These are phyloP conservation scores for Rhyzopertha dominica DNA, from an alignment of 1,140 invertebrate species.

Conservation along the genomic window DNA sequence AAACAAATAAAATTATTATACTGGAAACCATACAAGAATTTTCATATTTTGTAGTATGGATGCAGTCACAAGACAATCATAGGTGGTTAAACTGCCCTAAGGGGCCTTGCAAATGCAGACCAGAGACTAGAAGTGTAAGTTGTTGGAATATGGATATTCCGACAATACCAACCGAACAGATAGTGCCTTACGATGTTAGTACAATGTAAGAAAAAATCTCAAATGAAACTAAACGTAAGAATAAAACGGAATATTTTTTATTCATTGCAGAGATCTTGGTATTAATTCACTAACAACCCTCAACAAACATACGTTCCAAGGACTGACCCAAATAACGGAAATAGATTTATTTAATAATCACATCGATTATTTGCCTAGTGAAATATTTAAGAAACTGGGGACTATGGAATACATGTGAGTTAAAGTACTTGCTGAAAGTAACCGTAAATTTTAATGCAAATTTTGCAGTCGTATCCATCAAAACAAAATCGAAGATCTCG, in stretches of 20 bases:
- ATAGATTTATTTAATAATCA: conserved; percentile 75
- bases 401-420: conserved; percentile 66
- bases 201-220: conserved; percentile 55
- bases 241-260: no score
- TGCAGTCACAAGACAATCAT: conserved; percentile 52
- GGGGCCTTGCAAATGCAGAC: conserved; percentile 63
- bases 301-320: conserved; percentile 68
- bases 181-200: conserved; percentile 63
- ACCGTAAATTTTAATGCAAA: not conserved
- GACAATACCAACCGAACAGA: conserved; percentile 59
- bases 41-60: conserved; percentile 56
- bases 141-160: conserved; percentile 66
- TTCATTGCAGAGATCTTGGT: conserved; percentile 63
- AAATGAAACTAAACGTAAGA: not conserved
- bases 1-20: conserved; percentile 12
- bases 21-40: not conserved
- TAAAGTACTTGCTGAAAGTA: not conserved
- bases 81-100: conserved; percentile 68
- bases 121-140: conserved; percentile 59
- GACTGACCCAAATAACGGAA: conserved; percentile 60
- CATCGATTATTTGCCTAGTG: conserved; percentile 68
- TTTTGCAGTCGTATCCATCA: conserved; percentile 62
- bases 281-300: conserved; percentile 66
- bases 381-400: conserved; percentile 66
- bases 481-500: conserved; percentile 65